Conservation (phyloP, 1,140 invertebrate genomes). For the Euwallacea similis region DNA sequence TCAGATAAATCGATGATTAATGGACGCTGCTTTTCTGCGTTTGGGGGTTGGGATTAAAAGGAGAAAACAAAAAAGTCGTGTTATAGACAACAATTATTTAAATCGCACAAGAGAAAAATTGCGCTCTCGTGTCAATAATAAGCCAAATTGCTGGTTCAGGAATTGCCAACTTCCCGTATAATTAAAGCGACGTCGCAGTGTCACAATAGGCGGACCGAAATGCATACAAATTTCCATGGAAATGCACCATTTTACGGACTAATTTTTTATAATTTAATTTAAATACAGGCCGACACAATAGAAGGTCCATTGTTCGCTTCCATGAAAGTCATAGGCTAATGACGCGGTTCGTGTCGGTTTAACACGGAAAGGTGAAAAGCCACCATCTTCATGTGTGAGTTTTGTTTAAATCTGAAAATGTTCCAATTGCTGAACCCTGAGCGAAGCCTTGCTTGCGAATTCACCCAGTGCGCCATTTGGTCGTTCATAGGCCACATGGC, state of each 20-base stretch:
- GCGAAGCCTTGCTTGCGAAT: no score
- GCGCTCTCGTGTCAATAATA: conserved; percentile 26
- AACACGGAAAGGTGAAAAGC: conserved; percentile 4
- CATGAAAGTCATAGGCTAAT: conserved; percentile 25
- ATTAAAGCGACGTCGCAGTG: conserved; percentile 21
- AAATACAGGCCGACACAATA: conserved; percentile 23
- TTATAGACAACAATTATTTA: neutral
- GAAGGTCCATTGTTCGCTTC: conserved; percentile 21
- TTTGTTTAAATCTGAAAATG: no score
- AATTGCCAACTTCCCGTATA: conserved; percentile 25
- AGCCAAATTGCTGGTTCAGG: conserved; percentile 3
- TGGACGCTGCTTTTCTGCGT: neutral
- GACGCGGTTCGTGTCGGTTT: conserved; percentile 13
- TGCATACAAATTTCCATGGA: conserved; percentile 29
- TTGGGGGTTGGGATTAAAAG: neutral
- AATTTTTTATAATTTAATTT: conserved; percentile 31
- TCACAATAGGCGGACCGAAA: conserved; percentile 14
- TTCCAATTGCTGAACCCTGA: no score
- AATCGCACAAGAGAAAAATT: conserved; percentile 7
- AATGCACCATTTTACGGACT: conserved; percentile 27
- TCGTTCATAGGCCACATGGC: neutral
- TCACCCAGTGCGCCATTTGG: conserved; percentile 2
- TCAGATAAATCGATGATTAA: conserved; percentile 23
- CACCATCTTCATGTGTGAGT: neutral
- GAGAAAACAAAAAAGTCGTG: neutral